Evolutionary conservation across 2,888 invertebrate genomes (phyloP), one percentile per base, ranked within the genome.

Genomic region (Heliconius aoede): DNA sequence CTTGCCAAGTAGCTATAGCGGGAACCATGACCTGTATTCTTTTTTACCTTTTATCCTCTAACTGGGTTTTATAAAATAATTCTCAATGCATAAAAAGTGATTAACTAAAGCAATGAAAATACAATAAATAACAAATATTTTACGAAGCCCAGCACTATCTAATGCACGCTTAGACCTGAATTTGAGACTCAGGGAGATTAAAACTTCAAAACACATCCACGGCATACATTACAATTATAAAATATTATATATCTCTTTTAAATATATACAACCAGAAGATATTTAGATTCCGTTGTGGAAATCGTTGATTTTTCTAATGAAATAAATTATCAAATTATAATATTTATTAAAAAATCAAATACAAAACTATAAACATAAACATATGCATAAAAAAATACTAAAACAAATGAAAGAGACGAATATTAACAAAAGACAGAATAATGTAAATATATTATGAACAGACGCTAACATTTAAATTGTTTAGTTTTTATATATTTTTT

Each of bases 1-100:
- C 94, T 94, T 94, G 94, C 94, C 90, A 91, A 93, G 94, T 94
- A 94, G 94, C 94, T 94, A 94, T 94, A 93, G 94, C 94, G 93
- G 87, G 81, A 88, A 92, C 87, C 88, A 89, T 83, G 87, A 86
- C 87, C 86, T 89, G 84, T 90, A 83, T 86, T 84, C 86, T 88
- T 88, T 88, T 73, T 87, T 88, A 90, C 90, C 88, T 91, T 82
- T 87, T 30, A 85, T 88, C 89, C 90, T 86, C 86, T 86, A 86
- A 86, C 87, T 91, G 91, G 91, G 89, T 90, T 91, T 92, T 91
- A 85, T 88, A 88, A 89, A 89, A 86, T 72, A 40, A 51, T 11
- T n/a, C 13, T 24, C n/a, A n/a, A 8, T 8, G 13, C 21, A 9
- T n/a, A 81, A 72, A 76, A 68, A 30, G 18, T 71, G 36, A 3